These are phyloP conservation scores for Calonectris borealis DNA, from an alignment of 2,113 vertebrate species.

Conservation along the genomic window DNA sequence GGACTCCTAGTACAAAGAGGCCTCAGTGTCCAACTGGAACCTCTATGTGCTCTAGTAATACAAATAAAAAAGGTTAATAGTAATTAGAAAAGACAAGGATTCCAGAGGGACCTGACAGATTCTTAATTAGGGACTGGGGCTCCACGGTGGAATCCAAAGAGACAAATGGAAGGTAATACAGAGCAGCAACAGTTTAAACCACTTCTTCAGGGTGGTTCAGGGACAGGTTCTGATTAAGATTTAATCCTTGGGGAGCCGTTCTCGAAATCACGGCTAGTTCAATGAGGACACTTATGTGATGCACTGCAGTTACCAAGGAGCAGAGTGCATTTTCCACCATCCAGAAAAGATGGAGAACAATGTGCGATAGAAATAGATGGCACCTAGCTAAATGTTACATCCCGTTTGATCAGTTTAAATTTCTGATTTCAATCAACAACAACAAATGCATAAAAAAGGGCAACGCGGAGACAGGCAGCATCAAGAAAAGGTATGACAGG, in stretches of 20 bases:
- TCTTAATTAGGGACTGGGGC: constrained; percentile 19
- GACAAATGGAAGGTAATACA: neutral
- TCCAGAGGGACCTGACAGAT: neutral
- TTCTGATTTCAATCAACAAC: neutral
- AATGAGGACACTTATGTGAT: neutral
- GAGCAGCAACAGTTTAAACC: neutral
- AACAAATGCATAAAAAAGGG: neutral
- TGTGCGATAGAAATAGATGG: neutral
- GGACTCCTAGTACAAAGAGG: neutral
- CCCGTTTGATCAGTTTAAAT: neutral
- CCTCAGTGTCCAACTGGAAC: constrained; percentile 9
- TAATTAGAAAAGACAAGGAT: constrained; percentile 37
- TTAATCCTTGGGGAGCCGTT: neutral
- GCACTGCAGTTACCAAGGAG: neutral
- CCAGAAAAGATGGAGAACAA: neutral
- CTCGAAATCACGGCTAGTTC: neutral
- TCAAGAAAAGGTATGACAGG: neutral
- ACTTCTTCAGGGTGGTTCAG: neutral
- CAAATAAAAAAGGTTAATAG: constrained; percentile 39
- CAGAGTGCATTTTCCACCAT: neutral
- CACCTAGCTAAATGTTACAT: neutral
- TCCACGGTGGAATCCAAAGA: neutral
- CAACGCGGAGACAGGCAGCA: neutral
- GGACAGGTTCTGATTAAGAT: constrained; percentile 31
- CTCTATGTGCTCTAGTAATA: neutral